Conservation (phyloP, 2,888 invertebrate genomes). For the Entomobrya multifasciata region DNA sequence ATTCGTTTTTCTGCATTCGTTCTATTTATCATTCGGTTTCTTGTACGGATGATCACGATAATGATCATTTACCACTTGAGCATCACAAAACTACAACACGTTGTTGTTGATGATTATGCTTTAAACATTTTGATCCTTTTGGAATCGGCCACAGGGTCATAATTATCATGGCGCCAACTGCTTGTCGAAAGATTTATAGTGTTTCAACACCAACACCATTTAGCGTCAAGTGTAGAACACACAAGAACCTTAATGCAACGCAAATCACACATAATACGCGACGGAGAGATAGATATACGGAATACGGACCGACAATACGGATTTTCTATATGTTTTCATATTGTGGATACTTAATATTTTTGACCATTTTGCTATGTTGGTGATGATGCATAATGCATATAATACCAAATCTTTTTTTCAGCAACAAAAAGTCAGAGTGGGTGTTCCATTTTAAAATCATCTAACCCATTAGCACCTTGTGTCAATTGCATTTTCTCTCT, state of each 20-base stretch:
- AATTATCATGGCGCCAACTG: slow-evolving; percentile 77
- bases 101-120: slow-evolving; percentile 36
- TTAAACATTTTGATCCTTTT: slow-evolving; percentile 61
- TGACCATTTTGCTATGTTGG: slow-evolving; percentile 54
- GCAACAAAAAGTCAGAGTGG: slow-evolving; percentile 55
- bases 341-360: slow-evolving; percentile 60
- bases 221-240: slow-evolving; percentile 64
- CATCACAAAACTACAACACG: background rate
- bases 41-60: slow-evolving; percentile 14
- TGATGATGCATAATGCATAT: slow-evolving; percentile 45
- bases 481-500: slow-evolving; percentile 65
- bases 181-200: slow-evolving; percentile 71
- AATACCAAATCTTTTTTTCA: slow-evolving; percentile 31
- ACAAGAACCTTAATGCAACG: slow-evolving; percentile 35
- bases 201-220: slow-evolving; percentile 70
- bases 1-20: slow-evolving; percentile 40
- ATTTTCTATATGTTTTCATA: slow-evolving; percentile 5
- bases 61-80: slow-evolving; percentile 18
- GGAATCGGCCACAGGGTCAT: slow-evolving; percentile 72
- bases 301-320: slow-evolving; percentile 15
- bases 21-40: slow-evolving; percentile 63
- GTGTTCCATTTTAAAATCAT: slow-evolving; percentile 75
- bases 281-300: background rate
- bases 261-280: background rate
- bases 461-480: slow-evolving; percentile 61